phyloP scores from a whole-genome alignment of 2,797 vertebrate species.

The Kryptopterus vitreolus region DNA sequence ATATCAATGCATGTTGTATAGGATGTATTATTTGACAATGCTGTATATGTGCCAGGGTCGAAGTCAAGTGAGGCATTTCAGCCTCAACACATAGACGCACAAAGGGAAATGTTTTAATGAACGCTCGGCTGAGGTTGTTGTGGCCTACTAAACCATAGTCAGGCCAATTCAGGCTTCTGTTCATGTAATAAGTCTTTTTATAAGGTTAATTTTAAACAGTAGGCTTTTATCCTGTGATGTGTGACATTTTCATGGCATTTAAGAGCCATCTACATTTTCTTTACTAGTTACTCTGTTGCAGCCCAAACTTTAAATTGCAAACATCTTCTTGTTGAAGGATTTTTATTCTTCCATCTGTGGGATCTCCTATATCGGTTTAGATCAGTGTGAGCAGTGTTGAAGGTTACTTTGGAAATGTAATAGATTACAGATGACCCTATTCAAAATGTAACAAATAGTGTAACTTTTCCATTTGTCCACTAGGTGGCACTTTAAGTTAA shows the following conservation, averaged over 20 bases:
- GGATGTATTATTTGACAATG: not conserved
- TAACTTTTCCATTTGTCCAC: no score
- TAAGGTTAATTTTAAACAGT: not conserved
- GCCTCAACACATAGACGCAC: not conserved
- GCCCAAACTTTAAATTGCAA: not conserved
- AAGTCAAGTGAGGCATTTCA: conserved; percentile 11
- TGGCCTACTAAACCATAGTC: not conserved
- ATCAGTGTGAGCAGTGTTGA: no score
- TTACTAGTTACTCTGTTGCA: not conserved
- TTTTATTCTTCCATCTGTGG: not conserved
- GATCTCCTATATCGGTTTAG: not conserved
- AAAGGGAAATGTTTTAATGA: not conserved
- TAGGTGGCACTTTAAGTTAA: no score
- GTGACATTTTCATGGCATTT: not conserved
- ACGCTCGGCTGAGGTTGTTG: not conserved
- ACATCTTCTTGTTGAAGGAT: not conserved
- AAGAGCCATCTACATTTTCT: not conserved
- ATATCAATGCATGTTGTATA: conserved; percentile 33
- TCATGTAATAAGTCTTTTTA: no score
- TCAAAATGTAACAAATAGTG: no score
- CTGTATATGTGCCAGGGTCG: not conserved
- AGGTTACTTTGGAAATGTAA: no score
- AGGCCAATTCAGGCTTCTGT: not conserved
- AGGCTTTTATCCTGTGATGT: not conserved
- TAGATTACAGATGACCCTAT: no score